Percentiles rank a stretch among this genome's conserved stretches.
These are phyloP conservation scores for Drosophila kohkoa DNA, from an alignment of 1,140 invertebrate genomes.

Conservation along the genomic window DNA sequence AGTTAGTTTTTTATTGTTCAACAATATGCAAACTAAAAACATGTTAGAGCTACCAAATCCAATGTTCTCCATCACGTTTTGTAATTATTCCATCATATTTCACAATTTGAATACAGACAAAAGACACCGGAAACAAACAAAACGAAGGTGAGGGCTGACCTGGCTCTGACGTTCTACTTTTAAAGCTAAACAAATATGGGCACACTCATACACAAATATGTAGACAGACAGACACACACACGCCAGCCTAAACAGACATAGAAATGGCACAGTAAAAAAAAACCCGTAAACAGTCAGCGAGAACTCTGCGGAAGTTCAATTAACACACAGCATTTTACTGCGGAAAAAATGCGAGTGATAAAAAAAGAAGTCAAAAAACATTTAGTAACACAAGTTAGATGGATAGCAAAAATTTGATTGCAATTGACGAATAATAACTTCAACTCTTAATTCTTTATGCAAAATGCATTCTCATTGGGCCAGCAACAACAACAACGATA, in stretches of 20 bases:
- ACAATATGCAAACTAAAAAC: neutral
- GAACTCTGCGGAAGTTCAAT: conserved; percentile 69
- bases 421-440: conserved; percentile 7
- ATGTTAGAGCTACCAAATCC: neutral
- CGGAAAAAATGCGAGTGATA: too few relatives aligned
- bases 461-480: conserved; percentile 37
- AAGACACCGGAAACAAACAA: conserved; percentile 48
- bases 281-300: conserved; percentile 13
- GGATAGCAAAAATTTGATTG: neutral
- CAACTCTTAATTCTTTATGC: conserved; percentile 16
- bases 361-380: conserved; percentile 1
- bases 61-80: neutral
- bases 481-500: conserved; percentile 32
- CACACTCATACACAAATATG: too few relatives aligned
- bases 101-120: conserved; percentile 35
- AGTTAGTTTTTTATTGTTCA: neutral
- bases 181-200: conserved; percentile 38
- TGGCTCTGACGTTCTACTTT: conserved; percentile 42
- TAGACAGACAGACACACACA: neutral
- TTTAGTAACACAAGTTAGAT: conserved; percentile 4
- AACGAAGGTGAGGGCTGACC: conserved; percentile 61
- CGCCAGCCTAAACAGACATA: neutral
- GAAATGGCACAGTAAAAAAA: conserved; percentile 27
- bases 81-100: conserved; percentile 12
- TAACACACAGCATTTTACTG: conserved; percentile 32